Percentiles rank a stretch among this genome's conserved stretches.
Evolutionary conservation across 2,113 vertebrate genomes (phyloP).

Genomic region (Gallinago jamesoni): DNA sequence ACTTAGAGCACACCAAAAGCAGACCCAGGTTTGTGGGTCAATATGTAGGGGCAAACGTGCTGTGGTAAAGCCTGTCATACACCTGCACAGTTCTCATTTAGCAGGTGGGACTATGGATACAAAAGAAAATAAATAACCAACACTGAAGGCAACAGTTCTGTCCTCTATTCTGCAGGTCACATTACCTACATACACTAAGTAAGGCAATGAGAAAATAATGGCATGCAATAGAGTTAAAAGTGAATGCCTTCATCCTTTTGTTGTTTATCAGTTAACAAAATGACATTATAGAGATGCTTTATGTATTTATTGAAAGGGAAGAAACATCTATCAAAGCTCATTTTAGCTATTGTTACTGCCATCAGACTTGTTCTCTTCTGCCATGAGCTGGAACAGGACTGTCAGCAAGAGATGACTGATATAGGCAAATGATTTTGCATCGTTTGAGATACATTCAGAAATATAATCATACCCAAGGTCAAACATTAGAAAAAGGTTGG

Average conservation of each 20-base stretch:
- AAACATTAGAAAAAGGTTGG: constrained; percentile 73
- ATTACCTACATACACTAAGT: not conserved
- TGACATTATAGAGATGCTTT: constrained; percentile 55
- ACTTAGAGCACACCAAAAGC: not conserved
- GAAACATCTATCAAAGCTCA: constrained; percentile 55
- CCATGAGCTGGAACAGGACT: constrained; percentile 45
- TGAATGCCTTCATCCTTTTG: constrained; percentile 46
- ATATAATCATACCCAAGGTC: constrained; percentile 78
- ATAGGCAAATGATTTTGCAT: constrained; percentile 64
- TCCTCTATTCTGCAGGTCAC: not conserved
- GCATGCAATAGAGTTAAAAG: constrained; percentile 31
- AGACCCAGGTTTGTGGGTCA: not conserved
- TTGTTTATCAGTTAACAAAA: constrained; percentile 62
- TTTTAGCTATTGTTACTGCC: constrained; percentile 54
- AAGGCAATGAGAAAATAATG: constrained; percentile 45
- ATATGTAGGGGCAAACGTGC: not conserved
- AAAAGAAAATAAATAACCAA: not conserved
- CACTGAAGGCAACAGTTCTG: not conserved
- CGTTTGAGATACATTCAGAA: constrained; percentile 65
- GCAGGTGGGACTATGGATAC: not conserved
- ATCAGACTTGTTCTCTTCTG: constrained; percentile 43
- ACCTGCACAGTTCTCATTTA: not conserved
- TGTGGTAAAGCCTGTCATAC: not conserved
- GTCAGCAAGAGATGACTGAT: constrained; percentile 62
- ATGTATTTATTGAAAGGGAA: constrained; percentile 38